phyloP scores from a whole-genome alignment of 2,113 vertebrate genomes.

The Dicaeum eximium region DNA sequence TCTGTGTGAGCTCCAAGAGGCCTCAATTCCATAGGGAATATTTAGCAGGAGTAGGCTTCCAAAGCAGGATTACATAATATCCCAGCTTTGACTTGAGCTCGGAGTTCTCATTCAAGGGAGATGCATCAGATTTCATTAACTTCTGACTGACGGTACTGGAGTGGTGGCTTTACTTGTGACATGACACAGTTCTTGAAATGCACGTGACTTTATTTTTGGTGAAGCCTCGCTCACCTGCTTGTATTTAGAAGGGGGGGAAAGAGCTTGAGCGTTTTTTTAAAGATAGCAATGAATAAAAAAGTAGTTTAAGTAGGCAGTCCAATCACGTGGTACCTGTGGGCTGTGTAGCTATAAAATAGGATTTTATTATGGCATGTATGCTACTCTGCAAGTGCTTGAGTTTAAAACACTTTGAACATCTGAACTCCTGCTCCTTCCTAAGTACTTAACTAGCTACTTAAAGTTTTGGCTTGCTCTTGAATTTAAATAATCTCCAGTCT shows the following conservation, averaged over 20 bases:
- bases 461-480: neutral
- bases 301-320: neutral
- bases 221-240: neutral
- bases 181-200: neutral
- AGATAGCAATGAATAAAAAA: neutral
- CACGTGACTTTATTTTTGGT: accelerated
- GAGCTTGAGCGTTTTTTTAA: neutral
- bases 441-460: neutral
- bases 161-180: neutral
- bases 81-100: accelerated
- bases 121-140: neutral
- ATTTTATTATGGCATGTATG: neutral
- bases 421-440: neutral
- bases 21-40: neutral
- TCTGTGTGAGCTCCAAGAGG: neutral
- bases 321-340: neutral
- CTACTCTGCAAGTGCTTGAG: neutral
- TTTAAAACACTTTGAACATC: neutral
- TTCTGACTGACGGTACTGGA: neutral
- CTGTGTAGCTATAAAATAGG: neutral
- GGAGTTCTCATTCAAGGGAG: neutral
- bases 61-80: neutral
- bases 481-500: neutral
- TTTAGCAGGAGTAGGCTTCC: neutral
- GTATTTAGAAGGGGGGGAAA: neutral